Evolutionary conservation across 2,113 vertebrate genomes (phyloP).

Genomic region (Spermophilus dauricus): DNA sequence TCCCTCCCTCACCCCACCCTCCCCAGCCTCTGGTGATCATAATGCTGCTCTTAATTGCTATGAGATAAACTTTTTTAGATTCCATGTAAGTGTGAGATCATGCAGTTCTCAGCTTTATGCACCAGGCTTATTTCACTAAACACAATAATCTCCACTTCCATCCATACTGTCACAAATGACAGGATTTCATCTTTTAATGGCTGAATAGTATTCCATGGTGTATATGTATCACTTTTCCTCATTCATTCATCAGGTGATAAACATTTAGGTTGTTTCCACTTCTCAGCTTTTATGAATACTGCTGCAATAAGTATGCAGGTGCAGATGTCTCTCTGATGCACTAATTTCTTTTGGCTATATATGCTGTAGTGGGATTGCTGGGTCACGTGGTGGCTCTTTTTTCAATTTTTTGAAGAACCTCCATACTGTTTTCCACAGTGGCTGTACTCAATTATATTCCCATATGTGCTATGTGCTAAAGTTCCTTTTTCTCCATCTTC

Average conservation of each 20-base stretch:
- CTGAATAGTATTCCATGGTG: too few relatives aligned
- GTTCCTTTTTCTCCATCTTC: neutral
- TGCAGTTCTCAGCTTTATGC: neutral
- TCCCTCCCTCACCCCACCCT: neutral
- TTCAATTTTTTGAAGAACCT: neutral
- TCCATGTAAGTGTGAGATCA: neutral
- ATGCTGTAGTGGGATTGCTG: neutral
- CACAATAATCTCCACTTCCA: neutral
- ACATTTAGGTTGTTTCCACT: neutral
- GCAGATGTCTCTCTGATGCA: neutral
- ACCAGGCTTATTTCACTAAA: neutral
- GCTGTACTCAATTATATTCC: neutral
- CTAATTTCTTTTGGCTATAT: neutral
- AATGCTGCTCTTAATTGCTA: neutral
- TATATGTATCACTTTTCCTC: neutral
- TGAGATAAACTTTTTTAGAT: neutral
- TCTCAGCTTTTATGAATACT: neutral
- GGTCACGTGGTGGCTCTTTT: neutral
- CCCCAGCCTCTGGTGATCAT: neutral
- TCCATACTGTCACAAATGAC: neutral
- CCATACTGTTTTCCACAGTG: neutral
- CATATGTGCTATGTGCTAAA: too few relatives aligned
- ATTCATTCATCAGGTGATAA: neutral
- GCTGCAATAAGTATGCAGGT: neutral
- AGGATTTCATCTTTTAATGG: neutral